phyloP scores from a whole-genome alignment of 2,797 vertebrate genomes.

The Crenuchus spilurus region DNA sequence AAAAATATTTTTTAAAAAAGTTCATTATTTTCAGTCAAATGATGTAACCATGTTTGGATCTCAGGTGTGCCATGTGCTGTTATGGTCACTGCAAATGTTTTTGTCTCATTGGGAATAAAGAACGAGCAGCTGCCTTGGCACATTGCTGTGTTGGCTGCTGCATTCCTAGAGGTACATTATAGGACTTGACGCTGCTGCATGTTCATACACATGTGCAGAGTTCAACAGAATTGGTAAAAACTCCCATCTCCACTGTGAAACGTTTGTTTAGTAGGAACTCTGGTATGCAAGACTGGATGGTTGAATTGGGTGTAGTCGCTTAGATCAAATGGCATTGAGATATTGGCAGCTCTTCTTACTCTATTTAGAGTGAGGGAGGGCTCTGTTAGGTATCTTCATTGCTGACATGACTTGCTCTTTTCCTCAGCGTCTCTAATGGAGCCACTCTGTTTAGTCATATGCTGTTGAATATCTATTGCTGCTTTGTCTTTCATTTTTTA shows the following conservation, averaged over 20 bases:
- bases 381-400: slow-evolving; percentile 26
- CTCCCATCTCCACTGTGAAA: not conserved
- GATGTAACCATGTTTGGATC: not conserved
- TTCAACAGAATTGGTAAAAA: not conserved
- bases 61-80: not conserved
- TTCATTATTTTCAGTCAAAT: too few relatives aligned
- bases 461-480: not conserved
- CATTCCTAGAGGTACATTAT: not conserved
- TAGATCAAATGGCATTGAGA: slow-evolving; percentile 42
- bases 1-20: too few relatives aligned
- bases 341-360: slow-evolving; percentile 35
- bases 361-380: slow-evolving; percentile 43
- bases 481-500: not conserved
- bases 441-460: not conserved
- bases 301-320: slow-evolving; percentile 48
- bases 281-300: slow-evolving; percentile 36
- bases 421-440: not conserved
- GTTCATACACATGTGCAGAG: not conserved
- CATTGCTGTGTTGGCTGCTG: not conserved
- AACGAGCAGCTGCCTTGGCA: not conserved
- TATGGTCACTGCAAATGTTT: not conserved
- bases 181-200: not conserved
- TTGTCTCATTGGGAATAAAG: not conserved
- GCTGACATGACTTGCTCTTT: slow-evolving; percentile 9
- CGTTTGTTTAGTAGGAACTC: slow-evolving; percentile 12